Base-by-base conservation (phyloP, 37 sponge, comb jelly and placozoan genomes). In the Amphimedon queenslandica region DNA sequence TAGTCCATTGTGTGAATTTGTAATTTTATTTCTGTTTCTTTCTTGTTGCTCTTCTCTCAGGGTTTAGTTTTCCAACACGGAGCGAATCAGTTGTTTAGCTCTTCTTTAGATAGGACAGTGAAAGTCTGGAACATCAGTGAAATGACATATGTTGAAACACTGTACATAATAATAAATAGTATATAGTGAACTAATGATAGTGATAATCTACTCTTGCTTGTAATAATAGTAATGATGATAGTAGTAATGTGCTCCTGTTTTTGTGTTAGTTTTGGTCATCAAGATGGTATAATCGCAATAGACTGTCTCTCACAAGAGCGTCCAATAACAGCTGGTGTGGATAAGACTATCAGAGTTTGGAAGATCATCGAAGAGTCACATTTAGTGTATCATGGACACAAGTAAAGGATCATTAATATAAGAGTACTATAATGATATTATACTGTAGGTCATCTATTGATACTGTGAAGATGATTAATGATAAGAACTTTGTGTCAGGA, bases 91-190 rank as follows among this genome's bases (percentile, higher is more conserved):
- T 79, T 98, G n/a, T 94, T 90, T 71, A 95, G 96, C 73, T 77
- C 88, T 41, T 95, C 99, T 1, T 51, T 66, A 40, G 99, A 98
- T 58, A 72, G 99, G 33, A 90, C 96, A 16, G 84, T 98, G 20
- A 98, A 95, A 57, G 43, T 98, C 30, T 98, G 99, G 99, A 98
- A 92, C 61, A 56, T 92, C 2, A 93, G 92, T 71, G 96, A 95
- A 35, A 92, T 92, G 90, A 73, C 83, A 1, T 98, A 98, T 66
- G 84, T 98, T 16, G 99, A 98, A 73, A 98, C 96, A 58, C 72
- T 98, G 91, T 93, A 70, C n/a, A n/a, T n/a, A n/a, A n/a, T n/a
- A n/a, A n/a, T n/a, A n/a, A n/a, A n/a, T n/a, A n/a, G n/a, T n/a
- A n/a, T n/a, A n/a, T n/a, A n/a, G n/a, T n/a, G n/a, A n/a, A n/a